Conservation (phyloP, 2,797 vertebrate species). For the Coranthus polyacanthus region DNA sequence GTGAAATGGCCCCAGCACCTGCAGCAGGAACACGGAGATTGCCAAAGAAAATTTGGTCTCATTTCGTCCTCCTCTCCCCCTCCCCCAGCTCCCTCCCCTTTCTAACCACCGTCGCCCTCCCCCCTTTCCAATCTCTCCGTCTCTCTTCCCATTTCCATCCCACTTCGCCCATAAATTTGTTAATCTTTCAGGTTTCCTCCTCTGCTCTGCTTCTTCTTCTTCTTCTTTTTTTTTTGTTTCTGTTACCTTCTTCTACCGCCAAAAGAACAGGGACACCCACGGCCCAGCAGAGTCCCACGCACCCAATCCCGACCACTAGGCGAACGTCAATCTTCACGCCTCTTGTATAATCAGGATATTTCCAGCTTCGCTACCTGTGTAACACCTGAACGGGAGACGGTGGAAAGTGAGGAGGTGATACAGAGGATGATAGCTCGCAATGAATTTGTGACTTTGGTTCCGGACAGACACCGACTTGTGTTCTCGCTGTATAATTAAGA, state of each 20-base stretch:
- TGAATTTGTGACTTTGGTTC: slow-evolving; percentile 75
- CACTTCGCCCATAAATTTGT: slow-evolving; percentile 61
- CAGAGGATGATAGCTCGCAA: slow-evolving; percentile 45
- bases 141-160: slow-evolving; percentile 60
- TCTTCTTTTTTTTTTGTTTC: slow-evolving; percentile 5
- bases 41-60: slow-evolving; percentile 99
- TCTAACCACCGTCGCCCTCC: slow-evolving; percentile 27
- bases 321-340: slow-evolving; percentile 68
- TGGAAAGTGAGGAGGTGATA: slow-evolving; percentile 52
- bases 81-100: slow-evolving; percentile 76
- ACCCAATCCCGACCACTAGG: background rate
- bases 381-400: slow-evolving; percentile 63
- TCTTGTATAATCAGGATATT: slow-evolving; percentile 50
- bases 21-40: slow-evolving; percentile 99
- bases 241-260: slow-evolving; percentile 6
- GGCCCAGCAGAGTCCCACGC: background rate
- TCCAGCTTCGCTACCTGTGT: slow-evolving; percentile 58
- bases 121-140: slow-evolving; percentile 61
- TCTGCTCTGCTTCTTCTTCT: slow-evolving; percentile 26
- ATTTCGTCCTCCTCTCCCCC: slow-evolving; percentile 83
- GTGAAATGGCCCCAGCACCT: slow-evolving; percentile 99
- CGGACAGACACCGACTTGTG: slow-evolving; percentile 77
- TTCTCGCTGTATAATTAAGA: slow-evolving; percentile 85
- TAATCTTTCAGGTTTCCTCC: slow-evolving; percentile 57
- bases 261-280: slow-evolving; percentile 12